Evolutionary conservation across 1,140 invertebrate species (phyloP).

Genomic region (Cydia pomonella): DNA sequence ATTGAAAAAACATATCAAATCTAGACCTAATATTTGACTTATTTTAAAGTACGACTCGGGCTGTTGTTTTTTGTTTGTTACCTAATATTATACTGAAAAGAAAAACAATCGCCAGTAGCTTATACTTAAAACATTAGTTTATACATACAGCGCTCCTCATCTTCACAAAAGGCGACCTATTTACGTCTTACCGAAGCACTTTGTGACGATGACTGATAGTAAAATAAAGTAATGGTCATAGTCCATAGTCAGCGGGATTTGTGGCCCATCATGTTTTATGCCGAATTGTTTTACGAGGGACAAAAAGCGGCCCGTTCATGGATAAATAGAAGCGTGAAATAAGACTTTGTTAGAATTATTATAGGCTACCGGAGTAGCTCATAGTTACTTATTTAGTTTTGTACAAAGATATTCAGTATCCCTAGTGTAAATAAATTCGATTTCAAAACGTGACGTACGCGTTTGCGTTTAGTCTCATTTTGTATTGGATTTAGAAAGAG

Average conservation of each 20-base stretch:
- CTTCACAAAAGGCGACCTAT: constrained; percentile 3
- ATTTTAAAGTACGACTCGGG: no score
- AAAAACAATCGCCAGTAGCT: background rate
- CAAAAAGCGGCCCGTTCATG: background rate
- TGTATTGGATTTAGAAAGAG: no score
- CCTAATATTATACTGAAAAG: no score
- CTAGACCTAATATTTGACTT: no score
- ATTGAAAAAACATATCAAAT: no score
- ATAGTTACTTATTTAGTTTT: background rate
- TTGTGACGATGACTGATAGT: constrained; percentile 7
- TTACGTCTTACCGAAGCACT: constrained; percentile 7
- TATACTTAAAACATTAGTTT: background rate
- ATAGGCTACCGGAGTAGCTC: background rate
- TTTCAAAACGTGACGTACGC: no score
- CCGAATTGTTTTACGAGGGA: constrained; percentile 9
- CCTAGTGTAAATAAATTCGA: no score
- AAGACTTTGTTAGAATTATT: background rate
- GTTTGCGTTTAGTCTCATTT: no score
- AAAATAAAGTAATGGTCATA: constrained; percentile 1
- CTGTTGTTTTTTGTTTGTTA: no score
- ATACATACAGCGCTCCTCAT: background rate
- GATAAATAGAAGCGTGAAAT: background rate
- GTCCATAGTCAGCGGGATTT: background rate
- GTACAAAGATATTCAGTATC: no score
- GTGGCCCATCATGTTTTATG: constrained; percentile 3